These are phyloP conservation scores for Desoria tigrina DNA, from an alignment of 2,888 invertebrate genomes.

Conservation along the genomic window DNA sequence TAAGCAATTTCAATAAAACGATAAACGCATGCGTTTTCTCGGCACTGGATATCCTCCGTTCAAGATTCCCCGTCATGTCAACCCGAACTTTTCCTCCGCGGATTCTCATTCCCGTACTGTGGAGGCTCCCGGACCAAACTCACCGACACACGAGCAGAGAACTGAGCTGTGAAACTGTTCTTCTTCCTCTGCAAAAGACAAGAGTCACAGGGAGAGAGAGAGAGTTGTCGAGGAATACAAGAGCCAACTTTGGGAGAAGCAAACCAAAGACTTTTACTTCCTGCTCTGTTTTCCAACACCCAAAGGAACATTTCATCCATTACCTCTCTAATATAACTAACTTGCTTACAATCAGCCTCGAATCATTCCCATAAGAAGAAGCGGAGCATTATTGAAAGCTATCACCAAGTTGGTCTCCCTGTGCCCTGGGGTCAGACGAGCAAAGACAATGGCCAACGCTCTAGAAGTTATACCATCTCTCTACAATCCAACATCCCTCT, in stretches of 20 bases:
- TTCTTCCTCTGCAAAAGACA: no score
- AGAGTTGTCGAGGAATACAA: background rate
- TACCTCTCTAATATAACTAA: no score
- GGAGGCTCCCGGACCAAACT: background rate
- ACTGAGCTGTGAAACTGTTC: slow-evolving; percentile 1
- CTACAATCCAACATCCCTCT: no score
- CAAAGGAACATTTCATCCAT: background rate
- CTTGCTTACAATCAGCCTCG: background rate
- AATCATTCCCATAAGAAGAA: background rate
- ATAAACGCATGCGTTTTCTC: slow-evolving; percentile 47
- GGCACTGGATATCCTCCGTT: slow-evolving; percentile 5
- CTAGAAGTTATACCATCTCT: no score
- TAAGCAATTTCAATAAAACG: slow-evolving; percentile 49
- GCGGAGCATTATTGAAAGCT: background rate
- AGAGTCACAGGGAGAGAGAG: no score
- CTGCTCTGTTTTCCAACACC: background rate
- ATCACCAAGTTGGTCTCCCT: background rate
- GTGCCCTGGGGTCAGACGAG: background rate
- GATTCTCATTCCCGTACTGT: background rate
- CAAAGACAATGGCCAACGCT: no score
- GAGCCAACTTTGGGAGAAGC: background rate
- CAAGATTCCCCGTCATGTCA: background rate
- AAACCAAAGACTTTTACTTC: background rate
- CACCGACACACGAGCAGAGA: background rate
- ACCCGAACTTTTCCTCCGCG: background rate